A percentile compares a stretch with the other conserved stretches of the same genome.
phyloP scores from a whole-genome alignment of 2,888 invertebrate genomes.

The Nemotelus pantherinus region DNA sequence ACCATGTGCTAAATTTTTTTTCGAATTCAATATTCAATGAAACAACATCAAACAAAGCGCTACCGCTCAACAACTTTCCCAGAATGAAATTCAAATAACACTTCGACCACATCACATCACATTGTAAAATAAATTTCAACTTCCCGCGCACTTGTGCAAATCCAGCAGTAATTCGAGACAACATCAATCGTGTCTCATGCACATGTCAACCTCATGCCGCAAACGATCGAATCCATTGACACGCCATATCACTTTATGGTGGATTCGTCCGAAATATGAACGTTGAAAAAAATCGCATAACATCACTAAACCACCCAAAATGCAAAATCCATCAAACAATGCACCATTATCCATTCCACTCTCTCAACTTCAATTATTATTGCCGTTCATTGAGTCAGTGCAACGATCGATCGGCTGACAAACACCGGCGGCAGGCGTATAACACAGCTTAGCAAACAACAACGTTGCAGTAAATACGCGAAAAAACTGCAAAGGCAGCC shows the following conservation, averaged over 20 bases:
- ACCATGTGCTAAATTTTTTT: too few species aligned
- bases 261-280: neutral
- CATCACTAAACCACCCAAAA: slow-evolving; percentile 16
- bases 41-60: too few species aligned
- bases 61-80: neutral
- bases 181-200: slow-evolving; percentile 21
- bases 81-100: neutral
- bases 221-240: neutral
- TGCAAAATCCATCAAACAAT: neutral
- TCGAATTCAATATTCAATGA: too few species aligned
- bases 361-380: too few species aligned
- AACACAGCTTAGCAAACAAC: slow-evolving; percentile 7
- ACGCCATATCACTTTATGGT: neutral
- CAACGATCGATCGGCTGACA: too few species aligned
- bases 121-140: neutral
- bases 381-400: too few species aligned
- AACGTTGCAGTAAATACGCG: neutral
- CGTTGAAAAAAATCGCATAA: neutral
- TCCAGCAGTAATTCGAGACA: slow-evolving; percentile 19
- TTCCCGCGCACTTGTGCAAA: neutral
- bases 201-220: neutral
- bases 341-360: neutral
- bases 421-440: too few species aligned
- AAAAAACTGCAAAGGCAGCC: slow-evolving; percentile 6
- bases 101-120: neutral